A percentile compares a stretch with the other conserved stretches of the same genome.
phyloP scores from a whole-genome alignment of 2,797 vertebrate genomes.

The Mormyrops boulengeri region DNA sequence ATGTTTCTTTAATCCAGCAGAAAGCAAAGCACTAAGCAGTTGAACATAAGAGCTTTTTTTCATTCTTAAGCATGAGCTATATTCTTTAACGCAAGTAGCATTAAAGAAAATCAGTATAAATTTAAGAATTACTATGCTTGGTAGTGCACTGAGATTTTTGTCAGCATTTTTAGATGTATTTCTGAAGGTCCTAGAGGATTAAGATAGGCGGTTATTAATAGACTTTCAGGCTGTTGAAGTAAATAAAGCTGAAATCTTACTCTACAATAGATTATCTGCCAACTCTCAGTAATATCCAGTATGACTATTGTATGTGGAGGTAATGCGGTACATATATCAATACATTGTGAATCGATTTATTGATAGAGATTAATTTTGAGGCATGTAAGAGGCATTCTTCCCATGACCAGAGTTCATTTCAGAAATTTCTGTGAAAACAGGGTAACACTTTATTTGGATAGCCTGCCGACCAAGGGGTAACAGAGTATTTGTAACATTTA shows the following conservation, averaged over 20 bases:
- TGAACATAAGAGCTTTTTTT: not conserved
- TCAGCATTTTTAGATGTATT: not conserved
- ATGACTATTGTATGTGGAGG: not conserved
- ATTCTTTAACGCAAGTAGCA: not conserved
- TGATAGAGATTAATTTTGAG: not conserved
- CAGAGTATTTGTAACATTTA: not conserved
- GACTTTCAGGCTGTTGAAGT: not conserved
- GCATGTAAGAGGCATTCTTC: not conserved
- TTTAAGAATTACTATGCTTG: not conserved
- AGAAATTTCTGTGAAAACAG: not conserved
- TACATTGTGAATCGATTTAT: not conserved
- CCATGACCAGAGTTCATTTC: not conserved
- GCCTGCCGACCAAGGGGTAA: not conserved
- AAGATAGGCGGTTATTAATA: not conserved
- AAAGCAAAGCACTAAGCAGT: not conserved
- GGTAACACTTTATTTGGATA: not conserved
- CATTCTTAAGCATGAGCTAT: not conserved
- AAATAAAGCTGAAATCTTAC: not conserved
- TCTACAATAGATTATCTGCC: not conserved
- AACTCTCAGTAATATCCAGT: not conserved
- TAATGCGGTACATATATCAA: not conserved
- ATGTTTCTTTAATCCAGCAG: not conserved
- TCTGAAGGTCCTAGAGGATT: not conserved
- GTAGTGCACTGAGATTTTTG: not conserved
- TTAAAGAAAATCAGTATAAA: not conserved